Base-by-base conservation (phyloP, 2,797 vertebrate species). In the Vultur gryphus region DNA sequence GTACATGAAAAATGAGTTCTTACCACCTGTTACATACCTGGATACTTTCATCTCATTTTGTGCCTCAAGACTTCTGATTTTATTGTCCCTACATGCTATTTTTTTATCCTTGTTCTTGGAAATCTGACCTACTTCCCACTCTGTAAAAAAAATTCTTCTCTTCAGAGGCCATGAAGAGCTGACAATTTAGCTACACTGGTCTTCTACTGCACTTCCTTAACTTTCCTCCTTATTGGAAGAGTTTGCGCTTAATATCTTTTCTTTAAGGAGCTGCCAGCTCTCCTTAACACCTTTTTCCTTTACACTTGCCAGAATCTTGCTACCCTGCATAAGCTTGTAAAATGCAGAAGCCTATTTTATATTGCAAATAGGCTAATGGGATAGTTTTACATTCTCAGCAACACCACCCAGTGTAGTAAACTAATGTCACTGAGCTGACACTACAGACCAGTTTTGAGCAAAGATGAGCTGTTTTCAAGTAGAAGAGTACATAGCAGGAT, bases 201-300 rank as follows among this genome's bases (percentile, higher is more conserved):
- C 95, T 94, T 89, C 86, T 71, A 37, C 26, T 17, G 35, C 39
- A 90, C 44, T 87, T 85, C 73, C 48, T 35, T 67, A 84, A 70
- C 81, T 89, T 87, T 83, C 23, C 48, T 90, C 44, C 84, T 87
- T 89, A 90, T 29, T 91, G 84, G 78, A 93, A 87, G 75, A 87
- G 48, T 91, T 96, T 94, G 75, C 87, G 87, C 84, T 93, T 96
- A 95, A 93, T 96, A 95, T 73, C 6, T 14, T 73, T 80, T 83
- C 84, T 94, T 92, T 83, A 96, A 92, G 92, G 69, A 92, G 89
- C 67, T 96, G 95, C 92, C 95, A 96, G 75, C 92, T 80, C 92
- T 96, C 95, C 93, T 96, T 97, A 97, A 93, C 95, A 97, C 93
- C 92, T 97, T 94, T 93, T 96, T 71, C 78, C 84, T 85, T 91